Evolutionary conservation across 2,113 vertebrate species (phyloP).

Genomic region (Columba janthina): DNA sequence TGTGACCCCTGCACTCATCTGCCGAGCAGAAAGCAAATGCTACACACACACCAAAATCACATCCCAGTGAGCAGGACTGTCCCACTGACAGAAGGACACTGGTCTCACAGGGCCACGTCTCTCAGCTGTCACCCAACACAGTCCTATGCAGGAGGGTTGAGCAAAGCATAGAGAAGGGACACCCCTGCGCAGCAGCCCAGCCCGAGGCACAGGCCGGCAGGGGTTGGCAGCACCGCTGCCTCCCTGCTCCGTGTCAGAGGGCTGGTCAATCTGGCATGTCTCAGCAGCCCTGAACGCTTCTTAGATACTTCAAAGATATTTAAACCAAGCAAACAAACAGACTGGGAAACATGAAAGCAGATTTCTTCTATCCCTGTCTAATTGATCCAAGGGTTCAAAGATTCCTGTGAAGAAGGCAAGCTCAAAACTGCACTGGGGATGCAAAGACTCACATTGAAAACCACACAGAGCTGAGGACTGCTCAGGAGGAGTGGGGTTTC

Average conservation of each 20-base stretch:
- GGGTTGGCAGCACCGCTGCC: background rate
- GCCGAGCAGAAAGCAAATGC: background rate
- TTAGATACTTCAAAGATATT: conserved; percentile 41
- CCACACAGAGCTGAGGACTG: background rate
- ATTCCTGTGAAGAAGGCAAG: background rate
- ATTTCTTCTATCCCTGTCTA: background rate
- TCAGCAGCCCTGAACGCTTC: conserved; percentile 1
- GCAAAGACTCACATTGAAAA: background rate
- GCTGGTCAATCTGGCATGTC: background rate
- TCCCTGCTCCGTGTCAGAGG: background rate
- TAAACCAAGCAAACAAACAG: conserved; percentile 24
- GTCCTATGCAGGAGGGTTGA: background rate
- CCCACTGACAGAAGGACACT: background rate
- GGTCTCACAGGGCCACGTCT: background rate
- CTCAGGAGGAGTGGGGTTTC: background rate
- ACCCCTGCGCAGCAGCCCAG: background rate
- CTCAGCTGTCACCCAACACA: background rate
- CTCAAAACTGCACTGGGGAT: background rate
- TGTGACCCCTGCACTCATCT: accelerated
- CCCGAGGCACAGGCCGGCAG: background rate
- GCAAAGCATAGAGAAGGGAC: background rate
- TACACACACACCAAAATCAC: background rate
- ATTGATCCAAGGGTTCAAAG: conserved; percentile 47
- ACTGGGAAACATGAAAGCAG: conserved; percentile 44
- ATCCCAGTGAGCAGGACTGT: background rate